phyloP scores from a whole-genome alignment of 2,888 invertebrate genomes.

The Chloromyia formosa region DNA sequence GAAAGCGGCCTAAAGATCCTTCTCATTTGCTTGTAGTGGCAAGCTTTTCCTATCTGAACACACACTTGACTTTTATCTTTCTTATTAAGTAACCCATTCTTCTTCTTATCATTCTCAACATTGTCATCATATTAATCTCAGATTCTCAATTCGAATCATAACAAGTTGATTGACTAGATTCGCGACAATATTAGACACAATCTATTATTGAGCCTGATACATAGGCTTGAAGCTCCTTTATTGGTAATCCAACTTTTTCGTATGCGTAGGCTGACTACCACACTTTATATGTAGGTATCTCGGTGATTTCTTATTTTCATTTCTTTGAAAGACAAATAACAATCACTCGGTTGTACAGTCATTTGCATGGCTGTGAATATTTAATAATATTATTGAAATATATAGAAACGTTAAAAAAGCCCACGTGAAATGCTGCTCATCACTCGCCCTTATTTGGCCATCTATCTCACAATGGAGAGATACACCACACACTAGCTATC shows the following conservation, averaged over 20 bases:
- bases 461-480: not conserved
- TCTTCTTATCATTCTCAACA: too few species aligned
- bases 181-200: not conserved
- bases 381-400: not conserved
- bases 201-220: not conserved
- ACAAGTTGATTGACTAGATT: not conserved
- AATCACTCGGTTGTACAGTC: not conserved
- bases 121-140: not conserved
- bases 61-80: too few species aligned
- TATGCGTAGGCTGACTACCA: not conserved
- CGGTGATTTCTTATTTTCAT: constrained; percentile 27
- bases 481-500: not conserved
- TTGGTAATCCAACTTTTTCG: not conserved
- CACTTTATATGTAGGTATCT: not conserved
- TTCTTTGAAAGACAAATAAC: constrained; percentile 26
- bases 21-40: too few species aligned
- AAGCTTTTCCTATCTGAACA: too few species aligned
- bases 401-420: constrained; percentile 28
- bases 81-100: too few species aligned
- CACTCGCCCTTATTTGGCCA: constrained; percentile 29
- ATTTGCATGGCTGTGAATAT: constrained; percentile 31
- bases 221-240: not conserved
- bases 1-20: too few species aligned
- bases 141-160: not conserved
- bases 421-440: constrained; percentile 36